Conservation (phyloP, 1,140 invertebrate species). For the Hycleus phaleratus region DNA sequence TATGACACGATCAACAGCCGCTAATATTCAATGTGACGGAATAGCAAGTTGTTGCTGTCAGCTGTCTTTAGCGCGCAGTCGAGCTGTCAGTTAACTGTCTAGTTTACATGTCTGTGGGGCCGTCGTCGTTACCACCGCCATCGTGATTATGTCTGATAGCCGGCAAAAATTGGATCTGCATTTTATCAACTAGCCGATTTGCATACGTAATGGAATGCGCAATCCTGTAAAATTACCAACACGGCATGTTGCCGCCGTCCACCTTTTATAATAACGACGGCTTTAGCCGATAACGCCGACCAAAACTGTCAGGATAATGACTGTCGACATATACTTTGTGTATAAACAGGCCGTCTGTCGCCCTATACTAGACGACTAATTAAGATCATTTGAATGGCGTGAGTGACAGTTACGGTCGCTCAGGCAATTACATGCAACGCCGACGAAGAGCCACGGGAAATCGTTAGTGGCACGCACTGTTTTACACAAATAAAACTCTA, state of each 20-base stretch:
- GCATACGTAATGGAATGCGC: constrained; percentile 28
- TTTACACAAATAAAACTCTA: background rate
- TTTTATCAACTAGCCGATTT: constrained; percentile 33
- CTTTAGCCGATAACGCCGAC: constrained; percentile 17
- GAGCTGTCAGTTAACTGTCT: constrained; percentile 35
- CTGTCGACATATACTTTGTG: constrained; percentile 18
- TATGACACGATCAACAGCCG: constrained; percentile 30
- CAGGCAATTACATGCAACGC: constrained; percentile 19
- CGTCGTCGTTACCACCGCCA: constrained; percentile 26
- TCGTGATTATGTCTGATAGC: constrained; percentile 30
- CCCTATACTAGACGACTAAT: constrained; percentile 23
- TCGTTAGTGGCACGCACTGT: constrained; percentile 7
- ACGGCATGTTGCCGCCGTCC: constrained; percentile 4
- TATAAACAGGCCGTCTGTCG: background rate
- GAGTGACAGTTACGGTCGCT: constrained; percentile 28
- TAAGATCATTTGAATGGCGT: constrained; percentile 33
- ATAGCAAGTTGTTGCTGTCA: constrained; percentile 34
- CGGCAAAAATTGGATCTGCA: constrained; percentile 34
- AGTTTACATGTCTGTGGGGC: constrained; percentile 33
- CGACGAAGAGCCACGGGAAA: constrained; percentile 12
- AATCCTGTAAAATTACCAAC: constrained; percentile 20
- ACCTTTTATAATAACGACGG: constrained; percentile 18
- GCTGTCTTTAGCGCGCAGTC: constrained; percentile 32
- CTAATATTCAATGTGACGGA: constrained; percentile 28
- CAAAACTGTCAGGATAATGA: constrained; percentile 23